These are phyloP conservation scores for Myotis lucifugus DNA, from an alignment of 2,113 vertebrate genomes.

Conservation along the genomic window DNA sequence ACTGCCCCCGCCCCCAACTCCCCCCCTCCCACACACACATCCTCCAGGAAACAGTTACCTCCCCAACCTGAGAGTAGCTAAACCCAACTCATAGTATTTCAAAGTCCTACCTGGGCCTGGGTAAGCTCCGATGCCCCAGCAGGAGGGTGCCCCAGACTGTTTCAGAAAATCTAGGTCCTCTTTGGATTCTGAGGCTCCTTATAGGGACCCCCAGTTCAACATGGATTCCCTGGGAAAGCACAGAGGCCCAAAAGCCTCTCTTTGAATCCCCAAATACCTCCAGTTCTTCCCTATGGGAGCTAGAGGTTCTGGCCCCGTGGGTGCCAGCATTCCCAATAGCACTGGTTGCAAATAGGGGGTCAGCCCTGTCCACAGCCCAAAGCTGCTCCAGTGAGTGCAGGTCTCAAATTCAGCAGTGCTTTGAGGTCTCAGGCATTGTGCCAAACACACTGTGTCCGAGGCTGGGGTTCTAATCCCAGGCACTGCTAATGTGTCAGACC, in stretches of 20 bases:
- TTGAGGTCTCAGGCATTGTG: neutral
- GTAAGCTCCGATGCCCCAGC: neutral
- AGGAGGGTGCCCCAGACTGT: neutral
- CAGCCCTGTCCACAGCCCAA: neutral
- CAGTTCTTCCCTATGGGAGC: neutral
- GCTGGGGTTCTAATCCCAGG: neutral
- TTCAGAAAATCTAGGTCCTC: neutral
- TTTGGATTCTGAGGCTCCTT: neutral
- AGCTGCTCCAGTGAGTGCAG: neutral
- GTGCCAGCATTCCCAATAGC: neutral
- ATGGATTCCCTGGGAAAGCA: neutral
- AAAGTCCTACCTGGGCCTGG: neutral
- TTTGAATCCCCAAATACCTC: neutral
- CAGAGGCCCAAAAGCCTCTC: neutral
- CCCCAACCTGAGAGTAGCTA: neutral
- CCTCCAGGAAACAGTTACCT: neutral
- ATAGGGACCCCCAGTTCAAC: neutral
- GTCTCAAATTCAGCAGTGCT: neutral
- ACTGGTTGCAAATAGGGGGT: neutral
- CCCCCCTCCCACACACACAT: no score
- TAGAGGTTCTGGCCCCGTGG: fast-evolving
- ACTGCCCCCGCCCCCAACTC: fast-evolving
- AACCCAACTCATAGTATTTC: neutral
- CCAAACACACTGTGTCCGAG: neutral
- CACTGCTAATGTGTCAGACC: neutral